Evolutionary conservation across 2,888 invertebrate genomes (phyloP), one percentile per base, ranked within the genome.

Genomic region (Sarcophaga caerulescens): DNA sequence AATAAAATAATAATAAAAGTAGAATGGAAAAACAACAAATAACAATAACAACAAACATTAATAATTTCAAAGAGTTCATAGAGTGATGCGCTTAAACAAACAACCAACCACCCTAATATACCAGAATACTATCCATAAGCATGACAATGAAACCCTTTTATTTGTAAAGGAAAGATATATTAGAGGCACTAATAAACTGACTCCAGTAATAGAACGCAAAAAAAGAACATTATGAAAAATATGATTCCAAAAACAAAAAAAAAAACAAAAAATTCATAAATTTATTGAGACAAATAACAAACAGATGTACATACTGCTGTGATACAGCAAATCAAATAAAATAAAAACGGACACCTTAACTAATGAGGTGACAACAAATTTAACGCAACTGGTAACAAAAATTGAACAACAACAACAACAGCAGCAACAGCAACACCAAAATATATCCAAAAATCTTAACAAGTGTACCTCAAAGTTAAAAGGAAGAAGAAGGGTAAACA

Each of bases 361-460:
- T 92, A 92, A 92, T 92, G 91, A 92, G 91, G 90, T 91, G 91
- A 90, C 91, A 91, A 90, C 91, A 91, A 91, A 90, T 90, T 91
- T 88, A 90, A 90, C 89, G 90, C 90, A 89, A 91, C 90, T 89
- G 88, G 90, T 88, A 90, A 88, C 70, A 76, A 70, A 68, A 21
- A 65, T 14, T 19, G 10, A 19, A 45, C 35, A 59, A 6, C 35
- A 59, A 59, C 19, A 44, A 11, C 44, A 19, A 17, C 23, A 70
- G 4, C 47, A 44, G 12, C 44, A 19, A 5, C 23, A 71, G 12
- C n/a, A 10, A n/a, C 45, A 71, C 10, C 21, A 19, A 57, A 68
- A 63, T 21, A 45, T 62, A 73, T 80, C 19, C 11, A 76, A 44
- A 73, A 76, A 65, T 65, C 71, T 11, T 74, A 86, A 77, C 84